These are phyloP conservation scores for Salvelinus fontinalis DNA, from an alignment of 2,113 vertebrate genomes.

Conservation along the genomic window DNA sequence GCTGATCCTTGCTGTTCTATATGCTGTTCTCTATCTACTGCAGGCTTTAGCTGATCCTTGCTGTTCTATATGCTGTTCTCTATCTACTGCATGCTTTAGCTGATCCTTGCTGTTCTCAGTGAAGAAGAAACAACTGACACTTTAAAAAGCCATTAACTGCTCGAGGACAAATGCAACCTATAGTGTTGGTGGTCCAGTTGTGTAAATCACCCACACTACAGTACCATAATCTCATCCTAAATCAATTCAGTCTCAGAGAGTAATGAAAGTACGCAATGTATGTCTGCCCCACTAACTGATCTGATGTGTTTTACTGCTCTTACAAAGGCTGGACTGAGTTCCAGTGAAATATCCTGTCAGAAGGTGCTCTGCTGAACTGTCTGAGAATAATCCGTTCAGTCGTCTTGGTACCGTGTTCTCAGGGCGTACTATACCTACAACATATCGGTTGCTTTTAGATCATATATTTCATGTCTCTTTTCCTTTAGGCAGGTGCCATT, in stretches of 20 bases:
- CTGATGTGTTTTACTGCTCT: not conserved
- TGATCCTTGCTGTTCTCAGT: not conserved
- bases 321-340: not conserved
- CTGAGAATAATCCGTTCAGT: not conserved
- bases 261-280: not conserved
- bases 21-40: no score
- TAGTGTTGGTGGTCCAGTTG: not conserved
- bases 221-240: not conserved
- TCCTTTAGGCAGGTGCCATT: no score
- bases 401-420: no score
- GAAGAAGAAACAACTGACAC: not conserved
- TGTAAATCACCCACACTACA: not conserved
- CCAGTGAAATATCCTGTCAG: not conserved
- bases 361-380: not conserved
- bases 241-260: not conserved
- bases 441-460: no score
- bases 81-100: no score
- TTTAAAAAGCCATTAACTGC: not conserved
- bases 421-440: no score
- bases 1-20: no score
- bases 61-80: not conserved
- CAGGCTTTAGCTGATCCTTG: no score
- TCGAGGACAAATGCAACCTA: not conserved
- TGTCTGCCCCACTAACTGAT: not conserved
- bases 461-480: no score